Base-by-base conservation (phyloP, 2,888 invertebrate species). In the Linnaemya vulpina region DNA sequence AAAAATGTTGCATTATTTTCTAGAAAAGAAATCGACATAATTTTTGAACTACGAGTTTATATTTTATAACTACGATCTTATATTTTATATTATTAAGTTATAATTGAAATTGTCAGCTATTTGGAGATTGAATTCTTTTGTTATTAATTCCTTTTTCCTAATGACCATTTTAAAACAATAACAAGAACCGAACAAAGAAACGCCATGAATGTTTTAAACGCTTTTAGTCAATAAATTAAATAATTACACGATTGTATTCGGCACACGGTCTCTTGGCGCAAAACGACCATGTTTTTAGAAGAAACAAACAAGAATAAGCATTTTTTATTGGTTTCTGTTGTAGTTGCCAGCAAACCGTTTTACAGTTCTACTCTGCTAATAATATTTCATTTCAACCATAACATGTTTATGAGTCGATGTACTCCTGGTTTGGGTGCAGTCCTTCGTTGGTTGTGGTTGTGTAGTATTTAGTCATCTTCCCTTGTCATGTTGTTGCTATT, bases 311-410 rank as follows among this genome's bases (percentile, higher is more conserved):
- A 43, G 0, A 35, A 67, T 2, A 35, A 11, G 20, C 38, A 7
- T 38, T 55, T 13, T 49, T 67, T 60, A 30, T 38, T 58, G 35
- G 35, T n/a, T 77, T 38, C 68, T 58, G 22, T 55, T 58, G 11
- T 13, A 40, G 62, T 60, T 70, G 10, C 62, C 40, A 77, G 35
- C 67, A 67, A 67, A 38, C 17, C 35, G 67, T 63, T 58, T 55
- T 20, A 77, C 38, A 60, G 67, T 40, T 4, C 40, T 25, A 46
- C 20, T 65, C 30, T 46, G n/a, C 49, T 22, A 49, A 25, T 62
- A 25, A 43, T 51, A 35, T 22, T 68, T 68, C 51, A 30, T 15
- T 40, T 77, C 70, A 78, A 20, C 15, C 22, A 4, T 60, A 60
- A 62, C 62, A 35, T 15, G 25, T 68, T 22, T 55, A 20, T 46